phyloP scores from a whole-genome alignment of 2,888 invertebrate species.

The Hydraecia micacea region DNA sequence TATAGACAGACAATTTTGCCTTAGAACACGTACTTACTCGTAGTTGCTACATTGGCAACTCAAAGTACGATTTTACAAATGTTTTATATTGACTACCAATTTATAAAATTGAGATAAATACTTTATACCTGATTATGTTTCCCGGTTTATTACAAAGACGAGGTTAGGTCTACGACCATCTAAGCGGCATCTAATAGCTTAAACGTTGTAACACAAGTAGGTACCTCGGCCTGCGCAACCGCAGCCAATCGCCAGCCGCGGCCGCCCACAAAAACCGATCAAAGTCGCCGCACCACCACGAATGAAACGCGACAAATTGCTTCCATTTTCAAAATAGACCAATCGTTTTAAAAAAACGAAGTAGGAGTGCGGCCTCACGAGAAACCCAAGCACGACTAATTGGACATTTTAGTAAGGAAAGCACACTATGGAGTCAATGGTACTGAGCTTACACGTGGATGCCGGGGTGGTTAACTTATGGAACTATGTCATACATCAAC shows the following conservation, averaged over 20 bases:
- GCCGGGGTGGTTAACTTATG: background rate
- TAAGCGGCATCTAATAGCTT: conserved; percentile 56
- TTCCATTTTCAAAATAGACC: conserved; percentile 85
- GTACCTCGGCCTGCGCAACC: conserved; percentile 66
- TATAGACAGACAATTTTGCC: background rate
- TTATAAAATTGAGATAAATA: background rate
- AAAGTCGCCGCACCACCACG: conserved; percentile 84
- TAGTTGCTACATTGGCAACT: background rate
- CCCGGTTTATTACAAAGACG: background rate
- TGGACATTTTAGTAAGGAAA: conserved; percentile 72
- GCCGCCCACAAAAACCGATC: conserved; percentile 86
- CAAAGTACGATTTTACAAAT: background rate
- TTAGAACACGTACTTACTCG: background rate
- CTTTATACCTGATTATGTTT: background rate
- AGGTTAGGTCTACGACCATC: conserved; percentile 29
- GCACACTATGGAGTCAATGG: conserved; percentile 8
- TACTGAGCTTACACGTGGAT: conserved; percentile 9
- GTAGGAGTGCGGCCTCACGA: conserved; percentile 75
- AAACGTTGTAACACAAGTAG: conserved; percentile 74
- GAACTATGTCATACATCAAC: background rate
- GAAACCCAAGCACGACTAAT: conserved; percentile 81
- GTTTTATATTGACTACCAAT: no score
- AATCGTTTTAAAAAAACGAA: conserved; percentile 79
- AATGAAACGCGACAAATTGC: conserved; percentile 87
- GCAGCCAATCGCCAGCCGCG: conserved; percentile 80